These are phyloP conservation scores for Nephrotoma guestfalica DNA, from an alignment of 2,888 invertebrate species.

Conservation along the genomic window DNA sequence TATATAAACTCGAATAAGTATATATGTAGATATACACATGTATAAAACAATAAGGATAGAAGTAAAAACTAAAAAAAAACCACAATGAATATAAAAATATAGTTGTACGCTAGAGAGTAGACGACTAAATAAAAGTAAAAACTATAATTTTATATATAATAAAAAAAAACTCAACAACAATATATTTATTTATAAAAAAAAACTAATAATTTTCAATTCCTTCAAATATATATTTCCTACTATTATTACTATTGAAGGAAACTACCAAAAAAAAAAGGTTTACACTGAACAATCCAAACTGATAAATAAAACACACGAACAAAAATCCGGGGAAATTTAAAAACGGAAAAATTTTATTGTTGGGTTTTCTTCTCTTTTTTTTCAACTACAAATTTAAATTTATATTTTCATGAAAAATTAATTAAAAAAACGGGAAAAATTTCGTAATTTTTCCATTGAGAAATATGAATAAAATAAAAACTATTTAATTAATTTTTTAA, in stretches of 20 bases:
- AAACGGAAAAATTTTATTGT: background rate
- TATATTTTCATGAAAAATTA: background rate
- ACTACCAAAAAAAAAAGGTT: background rate
- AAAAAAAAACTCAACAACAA: background rate
- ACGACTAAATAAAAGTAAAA: slow-evolving; percentile 1
- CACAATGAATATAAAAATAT: background rate
- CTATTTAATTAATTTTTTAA: background rate
- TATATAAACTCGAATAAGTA: background rate
- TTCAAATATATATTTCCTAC: background rate
- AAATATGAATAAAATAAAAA: background rate
- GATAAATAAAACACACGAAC: background rate
- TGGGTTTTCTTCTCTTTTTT: background rate
- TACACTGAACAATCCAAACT: background rate
- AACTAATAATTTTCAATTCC: background rate
- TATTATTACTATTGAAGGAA: background rate
- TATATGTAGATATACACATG: background rate
- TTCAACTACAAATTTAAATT: background rate
- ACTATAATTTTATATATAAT: background rate
- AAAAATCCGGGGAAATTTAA: background rate
- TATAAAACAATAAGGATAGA: background rate
- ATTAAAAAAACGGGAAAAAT: background rate
- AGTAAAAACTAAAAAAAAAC: background rate
- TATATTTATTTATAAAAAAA: background rate
- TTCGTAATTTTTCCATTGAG: background rate
- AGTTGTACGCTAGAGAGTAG: slow-evolving; percentile 4